Conservation (phyloP, 2,888 invertebrate genomes). For the Altica lythri region DNA sequence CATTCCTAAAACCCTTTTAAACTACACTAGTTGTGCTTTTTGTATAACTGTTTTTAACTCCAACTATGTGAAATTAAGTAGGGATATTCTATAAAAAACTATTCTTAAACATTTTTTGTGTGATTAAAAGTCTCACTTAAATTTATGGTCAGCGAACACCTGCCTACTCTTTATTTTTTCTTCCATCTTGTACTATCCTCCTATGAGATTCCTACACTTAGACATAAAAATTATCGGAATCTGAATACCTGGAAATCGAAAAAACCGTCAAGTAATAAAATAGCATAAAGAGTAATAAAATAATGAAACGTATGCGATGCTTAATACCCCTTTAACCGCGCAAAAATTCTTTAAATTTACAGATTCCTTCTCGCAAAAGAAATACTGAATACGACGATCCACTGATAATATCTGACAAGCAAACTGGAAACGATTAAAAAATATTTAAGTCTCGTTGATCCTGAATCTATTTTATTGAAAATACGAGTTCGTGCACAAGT, state of each 20-base stretch:
- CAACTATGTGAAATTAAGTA: no score
- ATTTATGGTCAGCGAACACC: no score
- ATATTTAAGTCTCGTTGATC: background rate
- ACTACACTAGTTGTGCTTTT: no score
- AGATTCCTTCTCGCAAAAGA: conserved; percentile 13
- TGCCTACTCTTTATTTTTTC: no score
- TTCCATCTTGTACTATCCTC: no score
- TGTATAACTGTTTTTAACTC: no score
- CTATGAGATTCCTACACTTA: background rate
- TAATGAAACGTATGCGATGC: conserved; percentile 15
- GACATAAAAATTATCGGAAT: conserved; percentile 3
- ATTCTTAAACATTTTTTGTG: no score
- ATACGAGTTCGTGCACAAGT: no score
- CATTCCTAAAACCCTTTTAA: no score
- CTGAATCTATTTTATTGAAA: no score
- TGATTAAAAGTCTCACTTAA: no score
- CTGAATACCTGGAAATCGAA: conserved; percentile 7
- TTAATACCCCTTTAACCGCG: background rate
- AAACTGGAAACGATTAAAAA: conserved; percentile 12
- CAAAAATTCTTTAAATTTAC: conserved; percentile 20
- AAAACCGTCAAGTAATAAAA: conserved; percentile 15
- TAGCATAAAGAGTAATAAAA: conserved; percentile 19
- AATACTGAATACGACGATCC: conserved; percentile 12
- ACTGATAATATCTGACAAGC: conserved; percentile 22
- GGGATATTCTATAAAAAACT: no score